These are phyloP conservation scores for Lacanobia oleracea DNA, from an alignment of 2,888 invertebrate genomes.

Conservation along the genomic window DNA sequence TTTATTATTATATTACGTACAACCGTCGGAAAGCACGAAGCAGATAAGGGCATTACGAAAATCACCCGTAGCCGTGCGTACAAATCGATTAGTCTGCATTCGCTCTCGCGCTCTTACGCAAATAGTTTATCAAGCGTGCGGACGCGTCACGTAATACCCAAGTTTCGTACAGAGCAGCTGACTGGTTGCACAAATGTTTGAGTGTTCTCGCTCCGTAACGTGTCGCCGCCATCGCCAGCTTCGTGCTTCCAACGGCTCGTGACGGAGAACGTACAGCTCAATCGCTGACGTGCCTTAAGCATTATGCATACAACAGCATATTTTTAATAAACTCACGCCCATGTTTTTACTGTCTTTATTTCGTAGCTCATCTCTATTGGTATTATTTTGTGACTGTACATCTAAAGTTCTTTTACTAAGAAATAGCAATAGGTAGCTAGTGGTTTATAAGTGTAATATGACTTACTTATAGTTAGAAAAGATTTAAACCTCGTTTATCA, in stretches of 20 bases:
- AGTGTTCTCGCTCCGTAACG: slow-evolving; percentile 70
- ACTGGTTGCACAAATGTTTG: slow-evolving; percentile 80
- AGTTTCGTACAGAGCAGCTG: slow-evolving; percentile 76
- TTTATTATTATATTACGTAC: slow-evolving; percentile 72
- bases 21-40: slow-evolving; percentile 73
- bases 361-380: slow-evolving; percentile 29
- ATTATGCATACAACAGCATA: slow-evolving; percentile 34
- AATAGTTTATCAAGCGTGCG: slow-evolving; percentile 86
- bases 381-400: slow-evolving; percentile 1
- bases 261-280: slow-evolving; percentile 61
- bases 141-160: slow-evolving; percentile 84
- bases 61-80: slow-evolving; percentile 84
- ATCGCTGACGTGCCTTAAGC: slow-evolving; percentile 40
- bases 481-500: neutral
- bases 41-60: slow-evolving; percentile 87
- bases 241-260: slow-evolving; percentile 71
- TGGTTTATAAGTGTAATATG: neutral
- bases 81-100: slow-evolving; percentile 87
- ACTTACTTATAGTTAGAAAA: neutral
- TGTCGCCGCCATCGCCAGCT: slow-evolving; percentile 63
- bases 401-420: neutral
- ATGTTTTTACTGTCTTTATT: slow-evolving; percentile 41
- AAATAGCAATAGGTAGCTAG: neutral
- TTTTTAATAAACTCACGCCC: slow-evolving; percentile 40
- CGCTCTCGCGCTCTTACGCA: slow-evolving; percentile 83